Base-by-base conservation (phyloP, 2,113 vertebrate genomes). In the Anser cygnoides region DNA sequence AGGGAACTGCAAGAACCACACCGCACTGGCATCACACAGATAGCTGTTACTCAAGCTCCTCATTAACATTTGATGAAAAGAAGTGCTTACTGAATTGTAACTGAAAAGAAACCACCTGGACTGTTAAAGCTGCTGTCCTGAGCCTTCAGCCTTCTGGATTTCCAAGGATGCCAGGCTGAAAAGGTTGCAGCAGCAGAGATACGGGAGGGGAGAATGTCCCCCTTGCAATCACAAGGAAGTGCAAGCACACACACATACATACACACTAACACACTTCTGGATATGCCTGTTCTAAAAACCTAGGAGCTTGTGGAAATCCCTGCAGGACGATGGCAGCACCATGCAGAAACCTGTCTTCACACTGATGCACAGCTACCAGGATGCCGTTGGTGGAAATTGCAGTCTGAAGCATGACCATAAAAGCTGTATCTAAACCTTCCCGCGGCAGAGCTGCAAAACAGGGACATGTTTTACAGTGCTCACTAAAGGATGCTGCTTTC, bases 51-150 rank as follows among this genome's bases (percentile, higher is more conserved):
- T 83, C 61, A 55, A 68, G 25, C 25, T 75, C 29, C 80, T 78
- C 62, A 62, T 94, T 44, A 88, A 66, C 20, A 52, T 90, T 62
- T 89, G 73, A 94, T 62, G 29, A 82, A 29, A 59, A 72, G 13
- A 43, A 77, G 65, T 66, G 25, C 25, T 59, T 84, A 20, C 57
- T 26, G 82, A 78, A 44, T 52, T 57, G 41, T 28, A 90, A 58
- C n/a, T 61, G 39, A 63, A 86, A 88, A 80, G 33, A 79, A 72
- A 78, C 15, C 29, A 74, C 71, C 28, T 61, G 41, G 67, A 33
- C 55, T 52, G 9, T 52, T 67, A 54, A 63, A 84, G 75, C 43
- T 7, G 7, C 31, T 10, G 28, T 59, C 31, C 65, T 44, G 65
- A 63, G 66, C 49, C 58, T 72, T 80, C 49, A 13, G 9, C 28